Evolutionary conservation across 2,113 vertebrate genomes (phyloP), one percentile per base, ranked within the genome.

Genomic region (Rynchops niger): DNA sequence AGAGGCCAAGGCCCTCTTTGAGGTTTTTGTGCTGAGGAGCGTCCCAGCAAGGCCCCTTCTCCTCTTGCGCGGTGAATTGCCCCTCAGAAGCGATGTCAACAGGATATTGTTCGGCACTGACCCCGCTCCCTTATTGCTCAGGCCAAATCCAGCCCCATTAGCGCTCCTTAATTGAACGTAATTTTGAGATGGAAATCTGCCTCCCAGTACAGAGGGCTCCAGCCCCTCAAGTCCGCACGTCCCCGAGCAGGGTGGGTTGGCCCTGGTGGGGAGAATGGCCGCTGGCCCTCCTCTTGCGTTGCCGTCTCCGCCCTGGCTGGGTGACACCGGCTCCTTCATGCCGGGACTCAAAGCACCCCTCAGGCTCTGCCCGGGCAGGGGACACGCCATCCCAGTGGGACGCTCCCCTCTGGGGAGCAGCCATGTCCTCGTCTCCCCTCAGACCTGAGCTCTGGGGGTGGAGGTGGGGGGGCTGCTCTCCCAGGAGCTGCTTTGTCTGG

Each of bases 151-250:
- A 94, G 97, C 98, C 84, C 86, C 98, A 98, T 98, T 98, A 98
- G 97, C 27, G 71, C 96, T 98, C 82, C 82, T 95, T 99, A 98
- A 99, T 97, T 98, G 98, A 98, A 97, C 65, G 66, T 98, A 98
- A 98, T 97, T 96, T 97, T 95, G 97, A 97, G 97, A 98, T 98
- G 97, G 95, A 45, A 98, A 98, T 92, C 94, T 84, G 59, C 94
- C 93, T 88, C 95, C 61, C 3, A 7, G 10, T 25, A 97, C 25
- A 86, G 95, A 97, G n/a, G 95, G 96, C 95, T 97, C 70, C 95
- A 91, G 96, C 94, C 96, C 97, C 96, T 82, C 73, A n/a, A 79
- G 36, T 30, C 62, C 14, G 6, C 2, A 26, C 0, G 11, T 26
- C 32, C 42, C 34, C 0, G 6, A 83, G 96, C 92, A 61, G 69